A percentile compares a stretch with the other conserved stretches of the same genome.
Conservation (phyloP, 2,888 invertebrate genomes). For the Rosalia funebris region DNA sequence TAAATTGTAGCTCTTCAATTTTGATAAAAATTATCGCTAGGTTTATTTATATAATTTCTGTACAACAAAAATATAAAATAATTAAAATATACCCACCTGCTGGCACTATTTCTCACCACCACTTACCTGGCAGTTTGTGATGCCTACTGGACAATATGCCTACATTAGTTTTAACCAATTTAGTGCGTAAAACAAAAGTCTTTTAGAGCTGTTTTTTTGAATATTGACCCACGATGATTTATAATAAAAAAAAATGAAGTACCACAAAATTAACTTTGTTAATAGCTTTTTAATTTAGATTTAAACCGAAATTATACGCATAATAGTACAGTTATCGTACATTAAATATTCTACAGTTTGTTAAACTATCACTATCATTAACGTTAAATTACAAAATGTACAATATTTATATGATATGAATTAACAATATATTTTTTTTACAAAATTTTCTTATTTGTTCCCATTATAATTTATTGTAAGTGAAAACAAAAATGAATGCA, state of each 20-base stretch:
- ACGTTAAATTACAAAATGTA: slow-evolving; percentile 22
- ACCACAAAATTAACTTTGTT: background rate
- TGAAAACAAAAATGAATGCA: slow-evolving; percentile 7
- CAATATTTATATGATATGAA: slow-evolving; percentile 36
- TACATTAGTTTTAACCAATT: too few species aligned
- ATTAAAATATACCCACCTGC: too few species aligned
- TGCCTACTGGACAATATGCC: too few species aligned
- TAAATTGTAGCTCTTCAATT: too few species aligned
- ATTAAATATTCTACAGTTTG: slow-evolving; percentile 21
- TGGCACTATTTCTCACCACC: too few species aligned
- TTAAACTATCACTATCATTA: slow-evolving; percentile 4
- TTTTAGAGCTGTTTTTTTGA: too few species aligned
- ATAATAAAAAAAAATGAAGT: background rate
- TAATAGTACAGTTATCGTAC: slow-evolving; percentile 7
- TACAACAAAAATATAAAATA: too few species aligned
- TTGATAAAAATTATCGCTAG: too few species aligned
- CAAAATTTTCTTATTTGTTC: slow-evolving; percentile 33
- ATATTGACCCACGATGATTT: too few species aligned
- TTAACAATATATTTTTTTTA: slow-evolving; percentile 29
- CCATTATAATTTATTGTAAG: slow-evolving; percentile 25
- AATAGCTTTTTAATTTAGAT: background rate
- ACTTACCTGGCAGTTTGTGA: too few species aligned
- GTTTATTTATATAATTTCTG: too few species aligned
- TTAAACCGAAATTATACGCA: background rate
- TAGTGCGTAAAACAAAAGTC: too few species aligned